Evolutionary conservation across 1,140 invertebrate species (phyloP), one percentile per base, ranked within the genome.

Genomic region (Hylaeus anthracinus): DNA sequence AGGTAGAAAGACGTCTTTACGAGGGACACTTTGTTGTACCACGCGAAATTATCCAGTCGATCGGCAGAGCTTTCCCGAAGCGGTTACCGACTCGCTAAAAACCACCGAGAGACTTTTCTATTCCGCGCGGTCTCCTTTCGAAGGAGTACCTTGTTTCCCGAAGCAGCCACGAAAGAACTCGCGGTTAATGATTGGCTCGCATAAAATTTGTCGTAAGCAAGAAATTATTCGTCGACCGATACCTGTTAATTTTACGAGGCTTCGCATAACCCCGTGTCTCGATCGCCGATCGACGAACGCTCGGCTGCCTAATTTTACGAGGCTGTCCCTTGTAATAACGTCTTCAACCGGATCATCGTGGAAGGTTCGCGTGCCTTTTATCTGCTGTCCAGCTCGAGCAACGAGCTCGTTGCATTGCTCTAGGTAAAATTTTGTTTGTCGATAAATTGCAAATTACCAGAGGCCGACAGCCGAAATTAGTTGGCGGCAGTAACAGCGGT

Each of bases 171-270:
- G 45, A 53, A 8, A 64, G 77, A 39, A 8, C 43, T 12, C 80
- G 80, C 75, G 72, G 26, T 70, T 26, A 45, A n/a, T 58, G 80
- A 74, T 79, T 55, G 71, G 51, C 43, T 41, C 6, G 60, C 65
- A 58, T 74, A 85, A 74, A 85, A 82, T 85, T 85, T 72, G 72
- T 77, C 79, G 69, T 67, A 63, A 78, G 53, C 65, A 43, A 82
- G 76, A n/a, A 73, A 73, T 79, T 70, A 82, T 82, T 55, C 43
- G 61, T 69, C 72, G 45, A 3, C 14, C 72, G 79, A 72, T 74
- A 77, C 14, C 41, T 37, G 60, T 72, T 78, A 60, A 81, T 76
- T 86, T 84, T 84, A 77, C 70, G 69, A 73, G 55, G 64, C 48
- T 56, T 10, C 67, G 70, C 43, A 73, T 74, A 83, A 65, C 45